Conservation (phyloP, 2,888 invertebrate genomes). For the Thera britannica region DNA sequence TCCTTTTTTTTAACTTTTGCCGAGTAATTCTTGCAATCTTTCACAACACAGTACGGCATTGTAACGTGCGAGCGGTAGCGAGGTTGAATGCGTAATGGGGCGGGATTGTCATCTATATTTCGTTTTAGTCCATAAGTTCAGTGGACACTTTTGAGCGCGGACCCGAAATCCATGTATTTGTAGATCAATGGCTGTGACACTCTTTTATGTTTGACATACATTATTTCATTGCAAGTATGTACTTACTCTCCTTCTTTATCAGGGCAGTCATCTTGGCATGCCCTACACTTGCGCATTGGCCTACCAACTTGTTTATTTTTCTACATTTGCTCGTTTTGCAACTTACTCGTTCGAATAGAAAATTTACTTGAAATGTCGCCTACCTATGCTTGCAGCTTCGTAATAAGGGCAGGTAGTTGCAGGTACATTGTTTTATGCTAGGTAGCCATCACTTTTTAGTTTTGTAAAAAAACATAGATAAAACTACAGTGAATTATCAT, state of each 20-base stretch:
- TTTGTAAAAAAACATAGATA: background rate
- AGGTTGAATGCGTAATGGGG: no score
- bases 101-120: no score
- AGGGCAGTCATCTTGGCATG: constrained; percentile 41
- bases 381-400: background rate
- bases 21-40: no score
- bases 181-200: constrained; percentile 78
- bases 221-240: constrained; percentile 66
- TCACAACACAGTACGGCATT: no score
- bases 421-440: no score
- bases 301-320: constrained; percentile 14
- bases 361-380: background rate
- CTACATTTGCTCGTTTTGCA: constrained; percentile 20
- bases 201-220: constrained; percentile 77
- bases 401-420: background rate
- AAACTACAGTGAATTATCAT: background rate
- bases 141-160: no score
- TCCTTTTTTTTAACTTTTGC: no score
- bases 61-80: no score
- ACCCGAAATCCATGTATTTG: no score
- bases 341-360: background rate
- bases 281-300: constrained; percentile 30
- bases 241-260: constrained; percentile 55
- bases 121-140: no score
- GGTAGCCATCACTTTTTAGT: background rate